Evolutionary conservation across 2,113 vertebrate genomes (phyloP).

Genomic region (Aplodontia rufa): DNA sequence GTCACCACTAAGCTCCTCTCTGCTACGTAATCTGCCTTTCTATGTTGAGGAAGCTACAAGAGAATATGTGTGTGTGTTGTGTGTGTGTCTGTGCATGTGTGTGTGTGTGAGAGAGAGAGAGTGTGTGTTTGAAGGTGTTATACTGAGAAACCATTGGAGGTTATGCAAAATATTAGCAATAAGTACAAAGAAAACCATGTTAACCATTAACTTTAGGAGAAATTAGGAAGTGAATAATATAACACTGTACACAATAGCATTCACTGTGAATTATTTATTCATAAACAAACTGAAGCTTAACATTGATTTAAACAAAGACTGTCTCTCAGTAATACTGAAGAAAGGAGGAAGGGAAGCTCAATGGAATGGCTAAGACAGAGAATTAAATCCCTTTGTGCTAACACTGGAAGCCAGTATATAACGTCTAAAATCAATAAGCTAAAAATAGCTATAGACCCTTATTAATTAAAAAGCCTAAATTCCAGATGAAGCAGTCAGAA

Average conservation of each 20-base stretch:
- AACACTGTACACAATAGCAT: not conserved
- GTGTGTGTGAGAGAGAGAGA: not conserved
- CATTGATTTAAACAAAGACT: not conserved
- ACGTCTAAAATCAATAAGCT: not conserved
- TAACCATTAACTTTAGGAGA: not conserved
- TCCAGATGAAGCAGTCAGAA: not conserved
- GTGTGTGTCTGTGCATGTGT: not conserved
- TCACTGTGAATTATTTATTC: not conserved
- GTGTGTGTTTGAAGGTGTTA: not conserved
- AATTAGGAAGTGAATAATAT: not conserved
- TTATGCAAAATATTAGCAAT: not conserved
- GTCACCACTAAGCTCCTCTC: rapidly evolving
- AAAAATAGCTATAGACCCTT: not conserved
- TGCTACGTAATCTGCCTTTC: not conserved
- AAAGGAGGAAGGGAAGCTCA: not conserved
- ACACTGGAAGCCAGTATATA: not conserved
- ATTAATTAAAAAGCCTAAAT: not conserved
- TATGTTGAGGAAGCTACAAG: not conserved
- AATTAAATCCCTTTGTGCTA: not conserved
- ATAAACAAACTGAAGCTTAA: not conserved
- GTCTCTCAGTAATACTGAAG: not conserved
- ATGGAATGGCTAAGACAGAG: not conserved
- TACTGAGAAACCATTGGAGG: not conserved
- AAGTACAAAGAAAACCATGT: not conserved
- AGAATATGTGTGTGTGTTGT: not conserved